Evolutionary conservation across 2,113 vertebrate species (phyloP), one percentile per base, ranked within the genome.

Genomic region (Pangasianodon gigas): DNA sequence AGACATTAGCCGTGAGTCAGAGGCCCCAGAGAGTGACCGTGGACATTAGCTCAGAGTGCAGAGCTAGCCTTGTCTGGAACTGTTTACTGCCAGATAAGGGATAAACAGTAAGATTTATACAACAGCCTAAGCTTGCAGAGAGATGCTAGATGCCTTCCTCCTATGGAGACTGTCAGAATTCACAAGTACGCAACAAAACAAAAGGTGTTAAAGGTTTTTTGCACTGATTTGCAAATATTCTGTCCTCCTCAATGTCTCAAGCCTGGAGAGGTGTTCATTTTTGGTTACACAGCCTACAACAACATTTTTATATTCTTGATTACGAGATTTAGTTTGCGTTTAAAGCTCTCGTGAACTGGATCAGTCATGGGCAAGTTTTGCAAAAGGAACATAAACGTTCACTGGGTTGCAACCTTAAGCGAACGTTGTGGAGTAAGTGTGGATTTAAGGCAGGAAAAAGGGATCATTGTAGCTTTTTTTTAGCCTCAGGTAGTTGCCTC

Each of bases 81-180:
- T 82, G 89, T 90, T 87, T 90, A 91, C 89, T 21, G 77, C 88
- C 90, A 90, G 91, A 90, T 79, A 81, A 67, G 41, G 79, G 48
- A 91, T 90, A 93, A 92, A 92, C 91, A 89, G 71, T 48, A 88
- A 48, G 75, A 85, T 90, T 91, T 91, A 91, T 87, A 21, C 44
- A 83, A 54, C 75, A 52, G 67, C 46, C 62, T 84, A 87, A 58
- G 26, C 75, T 87, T 52, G 74, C 56, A 62, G 32, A 46, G 37
- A 58, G 29, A 41, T 21, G 51, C 65, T 56, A 83, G 90, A 62
- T 67, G 1, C 75, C 44, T 67, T 62, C 24, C 11, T 74, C 8
- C 41, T 62, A 48, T 19, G 54, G 41, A 79, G 56, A 65, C 62
- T n/a, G 48, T 29, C 48, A 41, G 37, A 84, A 71, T 84, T 69